Evolutionary conservation across 2,113 vertebrate species (phyloP).

Genomic region (Nycticorax nycticorax): DNA sequence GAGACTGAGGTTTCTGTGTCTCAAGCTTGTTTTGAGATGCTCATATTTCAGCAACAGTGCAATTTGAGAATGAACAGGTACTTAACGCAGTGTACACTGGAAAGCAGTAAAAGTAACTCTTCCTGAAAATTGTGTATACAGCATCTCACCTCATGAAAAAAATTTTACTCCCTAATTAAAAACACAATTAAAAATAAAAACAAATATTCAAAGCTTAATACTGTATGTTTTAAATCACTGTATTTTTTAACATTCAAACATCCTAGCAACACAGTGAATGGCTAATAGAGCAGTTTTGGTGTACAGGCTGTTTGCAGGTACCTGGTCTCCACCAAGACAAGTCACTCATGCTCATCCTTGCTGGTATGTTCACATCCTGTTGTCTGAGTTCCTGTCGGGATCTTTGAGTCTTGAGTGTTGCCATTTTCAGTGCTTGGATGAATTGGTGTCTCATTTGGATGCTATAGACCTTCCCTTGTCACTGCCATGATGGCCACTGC

Average conservation of each 20-base stretch:
- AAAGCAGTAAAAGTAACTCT: not conserved
- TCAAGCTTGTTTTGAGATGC: not conserved
- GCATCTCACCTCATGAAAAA: not conserved
- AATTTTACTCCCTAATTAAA: not conserved
- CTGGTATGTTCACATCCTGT: not conserved
- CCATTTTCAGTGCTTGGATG: not conserved
- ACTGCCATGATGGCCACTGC: not conserved
- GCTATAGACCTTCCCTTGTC: not conserved
- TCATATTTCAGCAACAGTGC: rapidly evolving
- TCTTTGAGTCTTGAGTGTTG: not conserved
- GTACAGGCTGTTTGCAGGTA: not conserved
- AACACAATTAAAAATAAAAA: not conserved
- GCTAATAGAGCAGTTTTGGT: not conserved
- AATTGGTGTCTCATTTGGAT: not conserved
- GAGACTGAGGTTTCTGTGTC: not conserved
- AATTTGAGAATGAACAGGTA: not conserved
- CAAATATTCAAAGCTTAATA: not conserved
- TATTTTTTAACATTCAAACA: not conserved
- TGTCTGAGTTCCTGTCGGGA: rapidly evolving
- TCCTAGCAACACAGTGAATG: no score
- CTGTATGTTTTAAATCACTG: rapidly evolving
- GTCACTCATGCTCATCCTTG: not conserved
- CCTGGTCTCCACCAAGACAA: not conserved
- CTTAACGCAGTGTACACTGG: rapidly evolving
- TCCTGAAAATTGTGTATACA: not conserved